These are phyloP conservation scores for Hydropsyche betteni DNA, from an alignment of 2,888 invertebrate species.

Conservation along the genomic window DNA sequence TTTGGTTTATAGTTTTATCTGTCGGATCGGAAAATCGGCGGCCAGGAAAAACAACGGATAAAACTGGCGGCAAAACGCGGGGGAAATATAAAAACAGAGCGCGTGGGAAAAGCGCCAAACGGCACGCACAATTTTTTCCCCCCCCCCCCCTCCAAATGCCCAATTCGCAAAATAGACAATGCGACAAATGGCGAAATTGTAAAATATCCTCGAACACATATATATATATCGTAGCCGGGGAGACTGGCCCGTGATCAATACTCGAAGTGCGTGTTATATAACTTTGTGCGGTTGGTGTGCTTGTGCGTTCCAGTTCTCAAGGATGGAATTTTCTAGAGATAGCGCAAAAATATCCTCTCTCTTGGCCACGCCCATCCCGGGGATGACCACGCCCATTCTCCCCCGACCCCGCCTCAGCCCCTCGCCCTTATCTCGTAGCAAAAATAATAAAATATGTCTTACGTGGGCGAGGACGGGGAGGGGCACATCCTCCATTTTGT, in stretches of 20 bases:
- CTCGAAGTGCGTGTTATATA: background rate
- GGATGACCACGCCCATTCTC: conserved; percentile 44
- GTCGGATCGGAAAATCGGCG: conserved; percentile 22
- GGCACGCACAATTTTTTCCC: background rate
- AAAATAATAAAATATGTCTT: conserved; percentile 37
- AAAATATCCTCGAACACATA: background rate
- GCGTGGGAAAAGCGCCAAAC: too few species aligned
- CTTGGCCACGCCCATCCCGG: conserved; percentile 34
- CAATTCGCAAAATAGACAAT: too few species aligned
- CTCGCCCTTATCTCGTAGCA: conserved; percentile 22
- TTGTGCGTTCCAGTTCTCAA: too few species aligned
- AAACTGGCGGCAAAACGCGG: too few species aligned
- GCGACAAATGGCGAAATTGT: too few species aligned
- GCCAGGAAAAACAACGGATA: conserved; percentile 21
- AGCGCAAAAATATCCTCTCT: conserved; percentile 30
- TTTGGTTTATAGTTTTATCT: conserved; percentile 29
- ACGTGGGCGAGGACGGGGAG: conserved; percentile 25
- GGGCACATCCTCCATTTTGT: conserved; percentile 29
- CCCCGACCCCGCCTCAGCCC: conserved; percentile 44
- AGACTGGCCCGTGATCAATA: background rate
- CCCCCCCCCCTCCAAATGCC: background rate
- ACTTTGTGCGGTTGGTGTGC: background rate
- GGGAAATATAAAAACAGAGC: too few species aligned
- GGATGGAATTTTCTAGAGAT: conserved; percentile 21
- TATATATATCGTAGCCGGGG: conserved; percentile 14